phyloP scores from a whole-genome alignment of 2,888 invertebrate species.

The Cyclophora punctaria region DNA sequence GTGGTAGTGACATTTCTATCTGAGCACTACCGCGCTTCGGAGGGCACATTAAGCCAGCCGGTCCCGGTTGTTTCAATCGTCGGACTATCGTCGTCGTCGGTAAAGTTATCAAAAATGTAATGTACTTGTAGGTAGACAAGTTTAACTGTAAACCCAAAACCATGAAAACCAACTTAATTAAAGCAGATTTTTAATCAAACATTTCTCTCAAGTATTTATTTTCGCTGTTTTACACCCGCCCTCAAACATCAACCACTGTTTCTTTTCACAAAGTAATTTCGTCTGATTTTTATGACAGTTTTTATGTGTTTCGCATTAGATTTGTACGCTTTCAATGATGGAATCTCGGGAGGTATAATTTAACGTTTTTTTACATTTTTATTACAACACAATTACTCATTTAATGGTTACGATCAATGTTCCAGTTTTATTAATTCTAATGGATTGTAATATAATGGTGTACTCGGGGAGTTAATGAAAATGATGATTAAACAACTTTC shows the following conservation, averaged over 20 bases:
- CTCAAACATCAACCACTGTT: slow-evolving; percentile 1
- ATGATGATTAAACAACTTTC: no score
- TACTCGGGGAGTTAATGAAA: no score
- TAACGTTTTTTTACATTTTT: slow-evolving; percentile 3
- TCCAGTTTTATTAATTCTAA: background rate
- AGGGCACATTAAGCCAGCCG: no score
- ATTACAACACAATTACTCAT: slow-evolving; percentile 10
- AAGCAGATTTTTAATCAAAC: slow-evolving; percentile 1
- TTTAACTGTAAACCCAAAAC: background rate
- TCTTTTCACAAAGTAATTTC: slow-evolving; percentile 36
- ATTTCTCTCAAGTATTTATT: background rate
- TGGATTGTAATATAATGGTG: no score
- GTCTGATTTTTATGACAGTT: slow-evolving; percentile 47
- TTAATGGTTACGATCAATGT: slow-evolving; percentile 3
- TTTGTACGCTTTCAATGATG: slow-evolving; percentile 36
- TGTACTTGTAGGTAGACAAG: background rate
- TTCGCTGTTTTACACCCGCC: background rate
- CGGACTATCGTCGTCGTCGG: no score
- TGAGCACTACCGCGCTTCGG: no score
- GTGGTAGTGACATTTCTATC: no score
- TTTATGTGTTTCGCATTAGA: slow-evolving; percentile 45
- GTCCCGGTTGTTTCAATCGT: background rate
- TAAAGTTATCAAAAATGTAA: no score
- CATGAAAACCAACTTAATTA: background rate
- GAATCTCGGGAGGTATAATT: slow-evolving; percentile 22